phyloP scores from a whole-genome alignment of 1,140 invertebrate species.

The Notospermus geniculatus region DNA sequence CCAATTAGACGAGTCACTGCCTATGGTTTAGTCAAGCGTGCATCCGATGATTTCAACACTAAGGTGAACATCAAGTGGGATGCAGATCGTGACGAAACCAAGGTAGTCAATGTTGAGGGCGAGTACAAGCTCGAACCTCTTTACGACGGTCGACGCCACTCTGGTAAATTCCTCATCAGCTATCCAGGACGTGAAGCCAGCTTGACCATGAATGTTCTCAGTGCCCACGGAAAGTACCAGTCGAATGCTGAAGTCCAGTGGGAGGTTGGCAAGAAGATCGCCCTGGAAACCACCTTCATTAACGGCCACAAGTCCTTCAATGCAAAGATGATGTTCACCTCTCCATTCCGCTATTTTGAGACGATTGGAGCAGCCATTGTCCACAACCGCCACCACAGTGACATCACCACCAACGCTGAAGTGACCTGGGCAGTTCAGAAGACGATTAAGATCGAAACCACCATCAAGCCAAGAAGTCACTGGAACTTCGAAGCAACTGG shows the following conservation, averaged over 20 bases:
- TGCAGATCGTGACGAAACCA: conserved; percentile 24
- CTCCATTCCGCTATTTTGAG: too few relatives aligned
- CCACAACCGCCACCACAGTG: not conserved
- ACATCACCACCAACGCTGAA: too few relatives aligned
- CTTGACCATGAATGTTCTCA: not conserved
- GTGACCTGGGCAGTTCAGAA: too few relatives aligned
- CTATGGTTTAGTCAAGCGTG: not conserved
- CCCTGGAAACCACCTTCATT: conserved; percentile 5
- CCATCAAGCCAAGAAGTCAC: not conserved
- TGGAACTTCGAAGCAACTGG: conserved; percentile 16
- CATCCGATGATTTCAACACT: conserved; percentile 1
- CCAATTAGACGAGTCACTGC: not conserved
- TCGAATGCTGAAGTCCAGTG: conserved; percentile 28
- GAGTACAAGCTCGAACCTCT: not conserved
- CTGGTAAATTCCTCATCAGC: not conserved
- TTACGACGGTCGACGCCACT: not conserved
- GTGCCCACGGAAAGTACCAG: conserved; percentile 12
- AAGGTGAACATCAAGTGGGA: conserved; percentile 34
- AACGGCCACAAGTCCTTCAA: not conserved
- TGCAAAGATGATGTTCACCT: too few relatives aligned
- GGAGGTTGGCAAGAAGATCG: conserved; percentile 28
- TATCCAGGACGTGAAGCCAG: conserved; percentile 2
- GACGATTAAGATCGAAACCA: not conserved
- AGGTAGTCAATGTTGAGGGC: conserved; percentile 8
- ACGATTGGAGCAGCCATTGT: not conserved